A percentile compares a stretch with the other conserved stretches of the same genome.
phyloP scores from a whole-genome alignment of 1,140 invertebrate genomes.

The Acromyrmex echinatior region DNA sequence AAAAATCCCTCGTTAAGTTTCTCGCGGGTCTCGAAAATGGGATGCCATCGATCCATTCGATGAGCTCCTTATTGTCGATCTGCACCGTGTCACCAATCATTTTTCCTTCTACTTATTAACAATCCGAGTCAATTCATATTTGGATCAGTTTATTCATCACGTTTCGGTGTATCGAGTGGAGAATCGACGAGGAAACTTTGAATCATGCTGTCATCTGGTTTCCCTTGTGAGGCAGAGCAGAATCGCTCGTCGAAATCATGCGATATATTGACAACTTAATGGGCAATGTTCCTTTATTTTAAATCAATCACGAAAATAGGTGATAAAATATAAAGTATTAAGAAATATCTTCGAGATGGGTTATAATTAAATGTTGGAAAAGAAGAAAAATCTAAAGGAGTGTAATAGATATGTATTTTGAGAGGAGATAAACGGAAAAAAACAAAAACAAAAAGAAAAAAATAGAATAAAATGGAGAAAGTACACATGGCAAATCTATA shows the following conservation, averaged over 20 bases:
- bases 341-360: neutral
- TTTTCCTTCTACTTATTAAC: neutral
- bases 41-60: slow-evolving; percentile 88
- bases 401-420: too few species aligned
- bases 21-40: slow-evolving; percentile 88
- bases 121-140: neutral
- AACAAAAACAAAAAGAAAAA: too few species aligned
- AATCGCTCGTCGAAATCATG: neutral
- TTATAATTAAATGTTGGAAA: neutral
- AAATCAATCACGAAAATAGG: neutral
- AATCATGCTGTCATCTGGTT: slow-evolving; percentile 19
- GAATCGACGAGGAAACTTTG: neutral
- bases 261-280: neutral
- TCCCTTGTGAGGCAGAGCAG: neutral
- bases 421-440: too few species aligned
- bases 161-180: neutral
- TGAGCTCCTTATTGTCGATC: slow-evolving; percentile 78
- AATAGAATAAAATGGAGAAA: too few species aligned
- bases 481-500: too few species aligned
- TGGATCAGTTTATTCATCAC: neutral
- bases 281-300: slow-evolving; percentile 33
- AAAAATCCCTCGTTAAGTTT: slow-evolving; percentile 90
- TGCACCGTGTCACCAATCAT: slow-evolving; percentile 54
- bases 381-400: neutral
- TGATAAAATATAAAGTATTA: neutral